Conservation (phyloP, 2,888 invertebrate species). For the Leptinotarsa rubiginosa region DNA sequence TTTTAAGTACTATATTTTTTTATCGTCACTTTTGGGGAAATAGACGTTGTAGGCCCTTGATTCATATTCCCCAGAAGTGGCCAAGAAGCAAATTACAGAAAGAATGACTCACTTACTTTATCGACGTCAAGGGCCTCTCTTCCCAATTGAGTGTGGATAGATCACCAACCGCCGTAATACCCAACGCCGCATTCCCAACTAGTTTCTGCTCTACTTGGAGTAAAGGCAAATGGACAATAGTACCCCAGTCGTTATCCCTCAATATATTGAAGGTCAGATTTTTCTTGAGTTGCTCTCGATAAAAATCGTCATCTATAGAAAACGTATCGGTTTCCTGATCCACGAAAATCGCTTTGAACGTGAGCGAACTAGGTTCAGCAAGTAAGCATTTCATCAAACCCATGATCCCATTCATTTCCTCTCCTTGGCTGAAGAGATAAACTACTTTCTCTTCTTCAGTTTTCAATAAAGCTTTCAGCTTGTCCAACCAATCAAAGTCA, state of each 20-base stretch:
- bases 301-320: conserved; percentile 46
- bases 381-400: conserved; percentile 51
- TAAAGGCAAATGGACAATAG: conserved; percentile 48
- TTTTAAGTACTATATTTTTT: too few species aligned
- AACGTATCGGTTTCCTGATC: conserved; percentile 46
- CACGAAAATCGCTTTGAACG: conserved; percentile 46
- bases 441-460: conserved; percentile 31
- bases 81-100: neutral
- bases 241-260: conserved; percentile 52
- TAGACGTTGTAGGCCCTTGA: too few species aligned
- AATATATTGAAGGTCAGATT: conserved; percentile 52
- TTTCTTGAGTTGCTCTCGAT: conserved; percentile 48
- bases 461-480: conserved; percentile 54
- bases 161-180: conserved; percentile 72
- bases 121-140: conserved; percentile 69
- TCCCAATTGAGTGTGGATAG: conserved; percentile 84
- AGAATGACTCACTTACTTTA: conserved; percentile 37
- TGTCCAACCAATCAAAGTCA: conserved; percentile 52
- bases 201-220: conserved; percentile 31
- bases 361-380: conserved; percentile 39
- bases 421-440: conserved; percentile 42
- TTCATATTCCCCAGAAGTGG: too few species aligned
- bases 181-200: conserved; percentile 67
- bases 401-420: conserved; percentile 48
- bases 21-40: too few species aligned